These are phyloP conservation scores for Microplitis manilae DNA, from an alignment of 2,888 invertebrate genomes.

Conservation along the genomic window DNA sequence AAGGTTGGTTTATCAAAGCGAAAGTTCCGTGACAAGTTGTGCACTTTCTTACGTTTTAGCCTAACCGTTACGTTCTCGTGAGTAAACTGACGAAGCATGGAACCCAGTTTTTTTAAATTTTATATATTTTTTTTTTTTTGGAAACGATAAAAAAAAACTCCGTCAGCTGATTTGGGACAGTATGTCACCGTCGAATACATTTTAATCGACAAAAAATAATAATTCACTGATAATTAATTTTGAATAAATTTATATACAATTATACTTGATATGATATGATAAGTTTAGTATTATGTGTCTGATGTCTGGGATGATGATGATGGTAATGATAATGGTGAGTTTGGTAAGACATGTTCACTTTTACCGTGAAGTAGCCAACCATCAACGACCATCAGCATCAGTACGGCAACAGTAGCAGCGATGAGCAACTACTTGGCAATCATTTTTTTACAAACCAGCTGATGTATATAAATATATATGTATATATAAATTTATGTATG, in stretches of 20 bases:
- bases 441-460: conserved; percentile 21
- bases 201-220: conserved; percentile 30
- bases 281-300: neutral
- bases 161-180: conserved; percentile 53
- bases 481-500: conserved; percentile 20
- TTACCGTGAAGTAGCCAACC: conserved; percentile 56
- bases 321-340: neutral
- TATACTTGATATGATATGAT: neutral
- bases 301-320: neutral
- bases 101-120: conserved; percentile 42
- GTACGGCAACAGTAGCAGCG: conserved; percentile 22
- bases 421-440: neutral
- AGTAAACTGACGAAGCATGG: conserved; percentile 46
- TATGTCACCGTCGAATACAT: conserved; percentile 47
- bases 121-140: conserved; percentile 28
- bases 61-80: conserved; percentile 51
- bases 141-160: conserved; percentile 30
- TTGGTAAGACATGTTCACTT: conserved; percentile 52
- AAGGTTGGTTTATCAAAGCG: conserved; percentile 39
- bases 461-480: conserved; percentile 19
- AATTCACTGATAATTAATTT: neutral
- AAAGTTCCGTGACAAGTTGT: conserved; percentile 42
- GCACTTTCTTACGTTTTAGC: conserved; percentile 48
- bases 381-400: conserved; percentile 44
- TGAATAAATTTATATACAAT: too few relatives aligned